Evolutionary conservation across 2,888 invertebrate species (phyloP), one percentile per base, ranked within the genome.

Genomic region (Nomada fabriciana): DNA sequence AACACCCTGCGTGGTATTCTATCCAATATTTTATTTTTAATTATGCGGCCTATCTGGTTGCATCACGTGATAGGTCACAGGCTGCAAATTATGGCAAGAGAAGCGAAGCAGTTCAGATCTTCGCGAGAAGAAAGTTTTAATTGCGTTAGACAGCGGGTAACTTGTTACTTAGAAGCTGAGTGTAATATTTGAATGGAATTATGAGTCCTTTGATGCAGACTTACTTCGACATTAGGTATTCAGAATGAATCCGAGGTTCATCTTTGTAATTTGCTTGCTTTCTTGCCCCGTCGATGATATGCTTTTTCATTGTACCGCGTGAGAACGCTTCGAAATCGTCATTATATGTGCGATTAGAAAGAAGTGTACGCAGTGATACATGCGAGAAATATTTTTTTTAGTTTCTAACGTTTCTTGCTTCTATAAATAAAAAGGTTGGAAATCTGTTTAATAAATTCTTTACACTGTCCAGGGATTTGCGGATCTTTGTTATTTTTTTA

Each of bases 181-280:
- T 79, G 71, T 86, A 82, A 86, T 86, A 91, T 90, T 91, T 89
- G 85, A 91, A 91, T 90, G 90, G 86, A 91, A 91, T 91, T 91
- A 90, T 84, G 72, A 73, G 74, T 80, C 88, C 90, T 91, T 90
- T 90, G 91, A 89, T 88, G 86, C 75, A 29, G 61, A 25, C 77
- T 72, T 63, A 3, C 71, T 64, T 59, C 80, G 63, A n/a, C 60
- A 74, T 80, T 65, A 25, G 70, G 59, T 64, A 69, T 78, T 80
- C 75, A 60, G 2, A 20, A 50, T 57, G 64, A 82, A 76, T 80
- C 77, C 29, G 64, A 47, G 80, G 75, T 82, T 77, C 71, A 57
- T 77, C 61, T 65, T 65, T 72, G 63, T 15, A 53, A 55, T 63
- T 61, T 29, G 64, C 15, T 36, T 25, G 60, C 29, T 57, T 57